These are phyloP conservation scores for Drosophila ercepeae DNA, from an alignment of 1,140 invertebrate genomes.

Conservation along the genomic window DNA sequence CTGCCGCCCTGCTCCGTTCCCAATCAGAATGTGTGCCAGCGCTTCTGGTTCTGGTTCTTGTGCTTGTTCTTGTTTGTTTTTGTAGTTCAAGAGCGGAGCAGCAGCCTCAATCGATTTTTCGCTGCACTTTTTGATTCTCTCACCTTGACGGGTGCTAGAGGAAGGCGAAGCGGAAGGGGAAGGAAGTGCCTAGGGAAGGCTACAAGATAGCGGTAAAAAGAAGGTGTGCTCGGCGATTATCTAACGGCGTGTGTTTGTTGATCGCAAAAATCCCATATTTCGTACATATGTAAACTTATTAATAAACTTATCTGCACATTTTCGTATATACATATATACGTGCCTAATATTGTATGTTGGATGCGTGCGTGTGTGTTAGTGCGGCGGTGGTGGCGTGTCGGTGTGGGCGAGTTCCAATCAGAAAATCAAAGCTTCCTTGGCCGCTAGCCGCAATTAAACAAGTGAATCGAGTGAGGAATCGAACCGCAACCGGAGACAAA, in stretches of 20 bases:
- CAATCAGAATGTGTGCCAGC: slow-evolving; percentile 5
- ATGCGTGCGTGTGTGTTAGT: slow-evolving; percentile 2
- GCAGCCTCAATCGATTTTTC: slow-evolving; percentile 58
- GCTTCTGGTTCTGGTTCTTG: neutral
- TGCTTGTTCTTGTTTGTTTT: neutral
- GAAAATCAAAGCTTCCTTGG: slow-evolving; percentile 33
- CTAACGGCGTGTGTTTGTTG: slow-evolving; percentile 34
- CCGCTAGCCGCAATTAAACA: slow-evolving; percentile 15
- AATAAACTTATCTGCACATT: slow-evolving; percentile 64
- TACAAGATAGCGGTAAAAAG: neutral
- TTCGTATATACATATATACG: slow-evolving; percentile 15
- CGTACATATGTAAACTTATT: slow-evolving; percentile 54
- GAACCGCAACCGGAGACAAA: neutral
- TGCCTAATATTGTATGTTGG: neutral
- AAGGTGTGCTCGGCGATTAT: slow-evolving; percentile 23
- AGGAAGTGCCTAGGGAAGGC: neutral
- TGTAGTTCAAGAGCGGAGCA: slow-evolving; percentile 56
- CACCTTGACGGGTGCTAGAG: slow-evolving; percentile 33
- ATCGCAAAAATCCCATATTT: slow-evolving; percentile 19
- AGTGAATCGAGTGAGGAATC: slow-evolving; percentile 10
- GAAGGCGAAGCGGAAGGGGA: no score
- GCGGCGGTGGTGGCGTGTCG: neutral
- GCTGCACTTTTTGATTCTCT: slow-evolving; percentile 24
- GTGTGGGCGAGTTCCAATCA: slow-evolving; percentile 29
- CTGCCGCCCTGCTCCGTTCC: slow-evolving; percentile 11